Evolutionary conservation across 2,888 invertebrate species (phyloP), one percentile per base, ranked within the genome.

Genomic region (Calliopum simillimum): DNA sequence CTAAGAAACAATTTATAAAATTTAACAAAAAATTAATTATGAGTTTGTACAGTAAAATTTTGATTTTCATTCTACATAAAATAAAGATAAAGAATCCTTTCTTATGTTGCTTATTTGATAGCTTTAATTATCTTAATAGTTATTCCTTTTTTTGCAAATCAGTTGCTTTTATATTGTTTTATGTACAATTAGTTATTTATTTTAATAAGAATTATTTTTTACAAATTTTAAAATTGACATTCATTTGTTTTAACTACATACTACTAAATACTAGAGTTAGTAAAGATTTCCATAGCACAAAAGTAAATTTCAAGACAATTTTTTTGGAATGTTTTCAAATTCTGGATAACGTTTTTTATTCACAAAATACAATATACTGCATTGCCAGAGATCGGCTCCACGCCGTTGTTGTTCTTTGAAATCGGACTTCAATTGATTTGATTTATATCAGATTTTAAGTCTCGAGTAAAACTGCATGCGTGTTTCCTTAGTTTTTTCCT

Each of bases 281-380:
- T 16, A 56, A 33, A 16, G 14, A 5, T 41, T n/a, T 41, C 8
- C 23, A 58, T 41, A 11, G 16, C 8, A 23, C 19, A 33, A 58
- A 58, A 16, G 58, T n/a, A n/a, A n/a, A n/a, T 58, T 58, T 16
- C 25, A 41, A 41, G n/a, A 14, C n/a, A 58, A n/a, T 14, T 25
- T 25, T 23, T 41, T 33, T 33, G 58, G 33, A 12, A 58, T 58
- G 16, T 58, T 25, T 14, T 58, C 25, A 25, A 23, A 56, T 25
- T 25, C 19, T 58, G 16, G n/a, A n/a, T n/a, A n/a, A n/a, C n/a
- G n/a, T n/a, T n/a, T n/a, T n/a, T n/a, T n/a, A n/a, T n/a, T n/a
- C n/a, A n/a, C n/a, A n/a, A n/a, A n/a, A n/a, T n/a, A n/a, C n/a
- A n/a, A n/a, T n/a, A n/a, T n/a, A n/a, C n/a, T n/a, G n/a, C n/a